Percentiles rank a stretch among this genome's conserved stretches.
Evolutionary conservation across 2,113 vertebrate genomes (phyloP).

Genomic region (Vireo altiloquus): DNA sequence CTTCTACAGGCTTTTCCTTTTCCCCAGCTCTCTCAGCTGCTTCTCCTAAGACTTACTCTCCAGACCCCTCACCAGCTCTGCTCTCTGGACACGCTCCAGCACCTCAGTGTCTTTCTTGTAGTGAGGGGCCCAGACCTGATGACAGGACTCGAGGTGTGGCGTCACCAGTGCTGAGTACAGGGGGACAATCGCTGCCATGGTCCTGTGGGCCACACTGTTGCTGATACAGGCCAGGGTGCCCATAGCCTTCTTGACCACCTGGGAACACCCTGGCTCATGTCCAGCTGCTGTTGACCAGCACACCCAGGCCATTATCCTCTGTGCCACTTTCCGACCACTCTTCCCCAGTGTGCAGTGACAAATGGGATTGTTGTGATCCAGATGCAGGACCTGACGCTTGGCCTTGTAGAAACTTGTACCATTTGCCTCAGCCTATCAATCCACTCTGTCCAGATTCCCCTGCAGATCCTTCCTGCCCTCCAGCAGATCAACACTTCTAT

Average conservation of each 20-base stretch:
- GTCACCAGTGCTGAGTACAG: not conserved
- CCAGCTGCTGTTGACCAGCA: not conserved
- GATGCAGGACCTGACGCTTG: not conserved
- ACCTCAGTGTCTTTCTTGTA: not conserved
- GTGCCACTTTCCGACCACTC: not conserved
- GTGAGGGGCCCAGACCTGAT: not conserved
- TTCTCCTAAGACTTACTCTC: not conserved
- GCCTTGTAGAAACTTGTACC: not conserved
- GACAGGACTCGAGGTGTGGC: not conserved
- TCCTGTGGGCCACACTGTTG: not conserved
- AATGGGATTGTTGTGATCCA: not conserved
- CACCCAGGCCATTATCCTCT: not conserved
- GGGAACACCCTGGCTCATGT: not conserved
- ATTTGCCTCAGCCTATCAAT: not conserved
- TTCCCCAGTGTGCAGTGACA: not conserved
- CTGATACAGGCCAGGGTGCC: rapidly evolving
- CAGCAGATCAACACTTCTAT: not conserved
- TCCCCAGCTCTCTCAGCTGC: not conserved
- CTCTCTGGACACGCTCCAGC: not conserved
- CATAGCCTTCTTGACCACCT: not conserved
- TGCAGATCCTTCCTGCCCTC: not conserved
- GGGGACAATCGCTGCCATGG: not conserved
- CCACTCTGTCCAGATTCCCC: not conserved
- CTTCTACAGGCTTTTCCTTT: not conserved
- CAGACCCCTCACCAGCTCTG: not conserved